Evolutionary conservation across 2,113 vertebrate species (phyloP).

Genomic region (Helogale parvula): DNA sequence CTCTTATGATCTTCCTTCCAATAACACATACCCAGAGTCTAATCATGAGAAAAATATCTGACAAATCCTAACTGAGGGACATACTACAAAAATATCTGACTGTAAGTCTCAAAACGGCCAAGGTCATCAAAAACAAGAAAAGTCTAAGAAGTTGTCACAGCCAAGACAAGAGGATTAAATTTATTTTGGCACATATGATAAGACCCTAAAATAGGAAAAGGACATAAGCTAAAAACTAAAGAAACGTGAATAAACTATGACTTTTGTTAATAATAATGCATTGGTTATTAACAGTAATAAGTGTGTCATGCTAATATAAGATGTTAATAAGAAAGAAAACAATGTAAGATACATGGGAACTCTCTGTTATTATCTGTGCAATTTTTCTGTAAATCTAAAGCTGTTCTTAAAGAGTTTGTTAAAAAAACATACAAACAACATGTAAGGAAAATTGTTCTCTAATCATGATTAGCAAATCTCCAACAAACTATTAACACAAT

Average conservation of each 20-base stretch:
- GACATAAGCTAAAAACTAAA: neutral
- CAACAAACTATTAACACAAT: neutral
- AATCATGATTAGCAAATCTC: neutral
- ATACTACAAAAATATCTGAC: neutral
- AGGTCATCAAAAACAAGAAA: neutral
- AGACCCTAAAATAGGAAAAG: neutral
- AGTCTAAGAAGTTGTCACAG: neutral
- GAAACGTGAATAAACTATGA: neutral
- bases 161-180: neutral
- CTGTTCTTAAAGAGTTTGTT: neutral
- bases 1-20: neutral
- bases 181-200: neutral
- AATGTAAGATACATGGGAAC: neutral
- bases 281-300: neutral
- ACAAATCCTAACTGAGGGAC: neutral
- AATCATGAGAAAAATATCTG: neutral
- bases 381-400: neutral
- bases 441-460: neutral
- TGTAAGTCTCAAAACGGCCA: neutral
- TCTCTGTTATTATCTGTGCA: neutral
- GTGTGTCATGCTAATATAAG: neutral
- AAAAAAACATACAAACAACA: neutral
- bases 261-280: neutral
- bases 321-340: neutral
- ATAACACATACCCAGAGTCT: neutral